Conservation (phyloP, 2,113 vertebrate genomes). For the Himantopus leucocephalus region DNA sequence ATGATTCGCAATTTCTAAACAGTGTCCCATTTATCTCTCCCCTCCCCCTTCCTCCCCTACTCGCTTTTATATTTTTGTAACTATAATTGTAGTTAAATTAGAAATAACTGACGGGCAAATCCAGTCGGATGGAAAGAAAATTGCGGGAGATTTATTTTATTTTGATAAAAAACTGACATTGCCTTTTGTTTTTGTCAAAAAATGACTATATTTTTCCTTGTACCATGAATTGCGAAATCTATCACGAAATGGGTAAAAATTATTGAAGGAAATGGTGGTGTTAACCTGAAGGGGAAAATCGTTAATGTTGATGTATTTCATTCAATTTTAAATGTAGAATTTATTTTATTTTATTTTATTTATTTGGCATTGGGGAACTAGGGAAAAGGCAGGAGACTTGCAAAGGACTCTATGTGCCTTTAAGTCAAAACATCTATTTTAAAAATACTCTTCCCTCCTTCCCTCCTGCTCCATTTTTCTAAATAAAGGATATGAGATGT, state of each 20-base stretch:
- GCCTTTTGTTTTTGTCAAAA: conserved; percentile 71
- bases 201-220: conserved; percentile 27
- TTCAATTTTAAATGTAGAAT: conserved; percentile 74
- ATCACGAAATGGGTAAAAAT: conserved; percentile 68
- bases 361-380: neutral
- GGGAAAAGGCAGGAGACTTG: conserved; percentile 37
- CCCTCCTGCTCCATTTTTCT: conserved; percentile 70
- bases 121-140: conserved; percentile 64
- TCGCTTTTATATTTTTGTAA: conserved; percentile 31
- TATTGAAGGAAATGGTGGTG: conserved; percentile 70
- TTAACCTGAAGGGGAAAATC: conserved; percentile 77
- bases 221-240: conserved; percentile 65
- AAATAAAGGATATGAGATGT: conserved; percentile 72
- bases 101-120: conserved; percentile 69
- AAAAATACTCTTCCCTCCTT: conserved; percentile 54
- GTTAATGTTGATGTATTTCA: conserved; percentile 79
- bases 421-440: conserved; percentile 77
- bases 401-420: conserved; percentile 68
- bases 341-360: conserved; percentile 63
- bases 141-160: conserved; percentile 63
- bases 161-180: conserved; percentile 65
- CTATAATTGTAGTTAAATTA: conserved; percentile 68
- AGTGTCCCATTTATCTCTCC: conserved; percentile 53
- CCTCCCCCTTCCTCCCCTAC: neutral
- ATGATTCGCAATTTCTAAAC: neutral